Base-by-base conservation (phyloP, 1,140 invertebrate genomes). In the Eriocheir sinensis region DNA sequence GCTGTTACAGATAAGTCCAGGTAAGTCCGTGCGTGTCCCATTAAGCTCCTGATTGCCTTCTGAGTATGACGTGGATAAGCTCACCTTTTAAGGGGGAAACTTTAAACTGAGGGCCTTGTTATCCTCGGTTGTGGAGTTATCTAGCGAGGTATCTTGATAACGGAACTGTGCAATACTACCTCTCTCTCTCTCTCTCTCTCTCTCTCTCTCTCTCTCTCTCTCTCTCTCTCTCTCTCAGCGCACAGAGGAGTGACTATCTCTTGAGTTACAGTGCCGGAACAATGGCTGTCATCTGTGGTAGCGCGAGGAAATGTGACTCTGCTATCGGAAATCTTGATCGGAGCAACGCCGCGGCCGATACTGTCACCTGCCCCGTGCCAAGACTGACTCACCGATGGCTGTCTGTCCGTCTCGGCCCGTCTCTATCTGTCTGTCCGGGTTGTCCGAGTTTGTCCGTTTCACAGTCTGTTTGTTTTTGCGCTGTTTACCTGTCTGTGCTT, bases 301-400 rank as follows among this genome's bases (percentile, higher is more conserved):
- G 60, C 60, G 60, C 21, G 12, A 72, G 60, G 60, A 72, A 53
- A 72, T 72, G 27, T 72, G 27, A 72, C 0, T n/a, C 60, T 72
- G 21, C 60, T n/a, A 72, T 72, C 60, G 60, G 60, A 21, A n/a
- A 72, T 72, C 60, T 72, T 72, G 60, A 72, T 72, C 17, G 60
- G 60, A 72, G 60, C 60, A n/a, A n/a, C n/a, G n/a, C n/a, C n/a
- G 6, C 60, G 60, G 60, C 60, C 60, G 60, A 72, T 72, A 72
- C 60, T 72, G 60, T 72, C 60, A 72, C 60, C 60, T 72, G 60
- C 60, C n/a, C 60, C n/a, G 60, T 72, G 60, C 21, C n/a, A n/a
- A 8, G 60, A 72, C 60, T 53, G 48, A 72, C 60, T 72, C 60
- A 27, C 21, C n/a, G 60, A 21, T 72, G 60, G 27, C 27, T 72